Percentiles rank a stretch among this genome's conserved stretches.
phyloP scores from a whole-genome alignment of 2,888 invertebrate genomes.

The Eremobia ochroleuca region DNA sequence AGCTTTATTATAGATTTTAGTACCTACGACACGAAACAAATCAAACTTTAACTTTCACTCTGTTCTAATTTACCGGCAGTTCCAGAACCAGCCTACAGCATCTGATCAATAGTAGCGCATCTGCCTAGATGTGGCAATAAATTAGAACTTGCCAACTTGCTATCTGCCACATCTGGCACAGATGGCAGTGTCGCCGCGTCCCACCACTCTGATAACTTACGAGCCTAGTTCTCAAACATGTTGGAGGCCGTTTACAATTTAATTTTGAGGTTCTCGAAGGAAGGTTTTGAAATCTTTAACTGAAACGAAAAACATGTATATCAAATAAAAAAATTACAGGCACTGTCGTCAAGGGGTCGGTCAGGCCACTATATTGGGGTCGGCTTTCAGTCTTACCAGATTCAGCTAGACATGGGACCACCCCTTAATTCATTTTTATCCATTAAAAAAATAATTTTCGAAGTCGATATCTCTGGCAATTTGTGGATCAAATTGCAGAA shows the following conservation, averaged over 20 bases:
- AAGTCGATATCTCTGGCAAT: too few species aligned
- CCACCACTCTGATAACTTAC: slow-evolving; percentile 47
- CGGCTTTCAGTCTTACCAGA: too few species aligned
- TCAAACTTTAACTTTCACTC: neutral
- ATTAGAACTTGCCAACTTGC: slow-evolving; percentile 71
- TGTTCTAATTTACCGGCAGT: slow-evolving; percentile 5
- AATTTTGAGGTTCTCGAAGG: neutral
- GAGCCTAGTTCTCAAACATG: slow-evolving; percentile 24
- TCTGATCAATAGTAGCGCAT: slow-evolving; percentile 60
- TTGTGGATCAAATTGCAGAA: too few species aligned
- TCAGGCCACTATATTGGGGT: too few species aligned
- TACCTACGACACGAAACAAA: too few species aligned
- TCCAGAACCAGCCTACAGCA: neutral
- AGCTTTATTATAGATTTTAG: too few species aligned
- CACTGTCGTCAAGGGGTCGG: too few species aligned
- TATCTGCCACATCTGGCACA: slow-evolving; percentile 63
- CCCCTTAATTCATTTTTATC: too few species aligned
- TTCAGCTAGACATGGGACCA: too few species aligned
- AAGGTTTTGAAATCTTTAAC: neutral
- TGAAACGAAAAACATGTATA: neutral
- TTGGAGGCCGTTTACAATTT: slow-evolving; percentile 15
- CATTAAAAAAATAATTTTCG: too few species aligned
- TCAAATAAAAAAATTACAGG: too few species aligned
- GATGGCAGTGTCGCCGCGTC: slow-evolving; percentile 49
- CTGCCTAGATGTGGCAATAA: slow-evolving; percentile 68